Conservation (phyloP, 2,113 vertebrate genomes). For the Triplophysa tibetana region DNA sequence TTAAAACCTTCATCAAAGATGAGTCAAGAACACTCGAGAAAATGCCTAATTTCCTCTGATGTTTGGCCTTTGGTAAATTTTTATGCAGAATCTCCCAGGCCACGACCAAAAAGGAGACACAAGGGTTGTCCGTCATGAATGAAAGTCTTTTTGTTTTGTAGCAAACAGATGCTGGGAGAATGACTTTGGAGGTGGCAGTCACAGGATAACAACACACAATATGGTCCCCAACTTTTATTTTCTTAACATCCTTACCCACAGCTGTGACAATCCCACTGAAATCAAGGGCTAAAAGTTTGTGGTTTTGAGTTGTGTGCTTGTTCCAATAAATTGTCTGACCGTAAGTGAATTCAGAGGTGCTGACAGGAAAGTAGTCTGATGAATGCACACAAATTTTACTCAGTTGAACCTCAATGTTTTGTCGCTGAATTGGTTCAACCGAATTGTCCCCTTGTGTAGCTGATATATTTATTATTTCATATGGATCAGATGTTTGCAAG, state of each 20-base stretch:
- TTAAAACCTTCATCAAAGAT: slow-evolving; percentile 73
- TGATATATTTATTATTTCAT: no score
- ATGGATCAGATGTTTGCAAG: no score
- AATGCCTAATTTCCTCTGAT: slow-evolving; percentile 68
- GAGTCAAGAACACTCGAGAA: slow-evolving; percentile 73
- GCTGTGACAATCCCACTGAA: slow-evolving; percentile 81
- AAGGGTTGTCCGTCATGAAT: slow-evolving; percentile 75
- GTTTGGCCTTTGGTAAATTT: slow-evolving; percentile 68
- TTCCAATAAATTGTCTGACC: slow-evolving; percentile 81
- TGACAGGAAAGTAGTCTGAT: slow-evolving; percentile 84
- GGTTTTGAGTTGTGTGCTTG: slow-evolving; percentile 70
- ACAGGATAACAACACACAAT: slow-evolving; percentile 81
- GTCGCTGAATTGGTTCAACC: no score
- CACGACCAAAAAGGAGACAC: slow-evolving; percentile 80
- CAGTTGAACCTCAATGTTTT: slow-evolving; percentile 28
- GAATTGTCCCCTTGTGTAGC: no score
- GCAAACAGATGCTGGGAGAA: slow-evolving; percentile 75
- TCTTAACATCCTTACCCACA: slow-evolving; percentile 73
- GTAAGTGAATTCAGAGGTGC: slow-evolving; percentile 72
- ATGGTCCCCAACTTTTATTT: slow-evolving; percentile 80
- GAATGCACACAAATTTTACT: slow-evolving; percentile 81
- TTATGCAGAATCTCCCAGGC: slow-evolving; percentile 78
- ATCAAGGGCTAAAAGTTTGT: slow-evolving; percentile 79
- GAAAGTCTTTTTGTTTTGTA: slow-evolving; percentile 73
- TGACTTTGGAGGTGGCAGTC: slow-evolving; percentile 70